Percentiles rank a stretch among this genome's conserved stretches.
Conservation (phyloP, 92 coral and sea anemone species). For the Palythoa caribaeorum region DNA sequence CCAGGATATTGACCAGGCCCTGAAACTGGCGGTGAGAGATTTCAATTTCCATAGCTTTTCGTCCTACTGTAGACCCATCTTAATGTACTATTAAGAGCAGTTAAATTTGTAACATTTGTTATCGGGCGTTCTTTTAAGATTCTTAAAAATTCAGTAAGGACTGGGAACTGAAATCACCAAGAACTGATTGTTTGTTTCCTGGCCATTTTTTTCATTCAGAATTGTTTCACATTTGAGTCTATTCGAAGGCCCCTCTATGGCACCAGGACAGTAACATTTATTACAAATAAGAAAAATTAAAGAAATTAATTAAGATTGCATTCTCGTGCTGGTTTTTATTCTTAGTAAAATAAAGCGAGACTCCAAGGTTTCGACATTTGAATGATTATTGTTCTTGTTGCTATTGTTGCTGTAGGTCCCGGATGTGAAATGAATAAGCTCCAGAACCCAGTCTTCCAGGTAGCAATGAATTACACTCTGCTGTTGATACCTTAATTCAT, state of each 20-base stretch:
- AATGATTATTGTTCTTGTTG: neutral
- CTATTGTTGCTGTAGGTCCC: neutral
- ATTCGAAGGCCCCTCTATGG: neutral
- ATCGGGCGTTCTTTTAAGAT: no score
- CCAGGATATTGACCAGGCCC: conserved; percentile 90
- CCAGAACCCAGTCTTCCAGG: neutral
- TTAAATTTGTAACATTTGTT: no score
- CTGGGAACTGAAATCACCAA: no score
- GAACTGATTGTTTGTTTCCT: no score
- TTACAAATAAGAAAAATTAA: neutral
- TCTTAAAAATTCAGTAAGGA: no score
- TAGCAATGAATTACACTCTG: neutral
- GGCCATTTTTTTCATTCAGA: no score
- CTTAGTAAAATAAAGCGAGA: neutral
- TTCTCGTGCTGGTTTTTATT: neutral
- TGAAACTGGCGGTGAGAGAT: conserved; percentile 80
- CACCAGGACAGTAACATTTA: neutral
- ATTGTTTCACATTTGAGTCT: neutral
- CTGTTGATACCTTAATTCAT: neutral
- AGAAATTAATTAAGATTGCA: neutral
- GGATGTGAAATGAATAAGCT: neutral
- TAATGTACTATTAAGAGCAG: neutral
- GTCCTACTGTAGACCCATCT: neutral
- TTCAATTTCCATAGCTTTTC: neutral
- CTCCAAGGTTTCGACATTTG: neutral